phyloP scores from a whole-genome alignment of 2,888 invertebrate genomes.

The Dynastes grantii region DNA sequence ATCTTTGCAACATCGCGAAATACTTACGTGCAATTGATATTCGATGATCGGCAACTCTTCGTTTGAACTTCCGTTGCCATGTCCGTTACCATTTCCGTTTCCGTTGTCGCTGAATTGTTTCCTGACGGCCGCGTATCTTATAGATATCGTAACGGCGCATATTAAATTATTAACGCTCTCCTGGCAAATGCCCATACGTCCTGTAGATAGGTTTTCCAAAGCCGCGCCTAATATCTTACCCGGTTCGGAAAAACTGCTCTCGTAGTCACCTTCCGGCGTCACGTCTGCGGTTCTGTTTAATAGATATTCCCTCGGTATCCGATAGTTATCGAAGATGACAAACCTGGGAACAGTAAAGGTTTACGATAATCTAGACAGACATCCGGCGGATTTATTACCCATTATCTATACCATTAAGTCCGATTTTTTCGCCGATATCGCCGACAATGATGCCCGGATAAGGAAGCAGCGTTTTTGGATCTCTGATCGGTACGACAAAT shows the following conservation, averaged over 20 bases:
- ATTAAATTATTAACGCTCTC: conserved; percentile 79
- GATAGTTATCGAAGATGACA: conserved; percentile 89
- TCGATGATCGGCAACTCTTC: conserved; percentile 84
- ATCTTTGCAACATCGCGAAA: background rate
- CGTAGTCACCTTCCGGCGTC: conserved; percentile 88
- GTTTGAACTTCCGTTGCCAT: conserved; percentile 30
- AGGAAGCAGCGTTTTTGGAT: conserved; percentile 82
- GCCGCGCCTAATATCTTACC: conserved; percentile 89
- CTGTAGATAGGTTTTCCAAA: conserved; percentile 89
- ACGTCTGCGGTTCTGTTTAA: conserved; percentile 93
- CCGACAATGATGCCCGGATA: conserved; percentile 91
- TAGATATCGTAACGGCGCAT: conserved; percentile 82
- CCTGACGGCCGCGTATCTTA: conserved; percentile 86
- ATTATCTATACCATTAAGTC: conserved; percentile 93
- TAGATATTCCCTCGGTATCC: conserved; percentile 88
- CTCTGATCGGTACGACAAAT: conserved; percentile 89
- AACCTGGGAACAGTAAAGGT: conserved; percentile 73
- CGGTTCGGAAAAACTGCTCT: conserved; percentile 92
- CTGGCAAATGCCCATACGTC: conserved; percentile 82
- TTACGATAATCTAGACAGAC: conserved; percentile 10
- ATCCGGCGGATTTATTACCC: conserved; percentile 74
- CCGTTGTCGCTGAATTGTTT: conserved; percentile 79
- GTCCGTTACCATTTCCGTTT: conserved; percentile 61
- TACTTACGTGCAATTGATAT: conserved; percentile 85
- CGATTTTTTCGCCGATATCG: conserved; percentile 94